Conservation (phyloP, 2,888 invertebrate species). For the Cybosia mesomella region DNA sequence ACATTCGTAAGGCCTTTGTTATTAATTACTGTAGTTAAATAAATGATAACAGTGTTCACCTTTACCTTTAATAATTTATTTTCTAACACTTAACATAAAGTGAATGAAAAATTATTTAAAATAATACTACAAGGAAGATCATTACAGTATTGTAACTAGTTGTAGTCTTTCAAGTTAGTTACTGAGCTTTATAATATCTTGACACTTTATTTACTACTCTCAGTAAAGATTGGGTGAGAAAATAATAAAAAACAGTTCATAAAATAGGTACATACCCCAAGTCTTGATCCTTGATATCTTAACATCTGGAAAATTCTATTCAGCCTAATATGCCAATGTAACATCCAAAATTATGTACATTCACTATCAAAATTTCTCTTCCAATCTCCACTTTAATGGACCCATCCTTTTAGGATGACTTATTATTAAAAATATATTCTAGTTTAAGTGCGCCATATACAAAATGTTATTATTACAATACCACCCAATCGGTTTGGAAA, state of each 20-base stretch:
- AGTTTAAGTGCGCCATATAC: conserved; percentile 24
- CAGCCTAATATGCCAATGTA: neutral
- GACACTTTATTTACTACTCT: conserved; percentile 9
- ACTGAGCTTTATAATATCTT: conserved; percentile 15
- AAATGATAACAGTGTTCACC: conserved; percentile 8
- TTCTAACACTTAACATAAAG: conserved; percentile 22
- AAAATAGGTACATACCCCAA: conserved; percentile 5
- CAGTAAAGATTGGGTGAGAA: conserved; percentile 21
- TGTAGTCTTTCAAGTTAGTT: conserved; percentile 3
- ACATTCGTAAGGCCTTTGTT: neutral
- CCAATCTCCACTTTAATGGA: conserved; percentile 6
- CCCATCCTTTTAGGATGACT: conserved; percentile 17
- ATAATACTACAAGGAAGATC: conserved; percentile 16
- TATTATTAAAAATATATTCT: conserved; percentile 19
- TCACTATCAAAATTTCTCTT: conserved; percentile 3
- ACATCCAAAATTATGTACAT: neutral
- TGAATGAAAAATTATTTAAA: conserved; percentile 5
- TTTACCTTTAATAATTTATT: conserved; percentile 27
- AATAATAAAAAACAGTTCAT: conserved; percentile 12
- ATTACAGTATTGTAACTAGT: conserved; percentile 15
- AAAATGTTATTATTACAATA: conserved; percentile 36
- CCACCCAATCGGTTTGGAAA: conserved; percentile 46
- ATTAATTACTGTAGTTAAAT: neutral
- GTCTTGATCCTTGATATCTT: neutral
- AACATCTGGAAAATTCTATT: conserved; percentile 1